Evolutionary conservation across 2,888 invertebrate species (phyloP), one percentile per base, ranked within the genome.

Genomic region (Drosophila affinis): DNA sequence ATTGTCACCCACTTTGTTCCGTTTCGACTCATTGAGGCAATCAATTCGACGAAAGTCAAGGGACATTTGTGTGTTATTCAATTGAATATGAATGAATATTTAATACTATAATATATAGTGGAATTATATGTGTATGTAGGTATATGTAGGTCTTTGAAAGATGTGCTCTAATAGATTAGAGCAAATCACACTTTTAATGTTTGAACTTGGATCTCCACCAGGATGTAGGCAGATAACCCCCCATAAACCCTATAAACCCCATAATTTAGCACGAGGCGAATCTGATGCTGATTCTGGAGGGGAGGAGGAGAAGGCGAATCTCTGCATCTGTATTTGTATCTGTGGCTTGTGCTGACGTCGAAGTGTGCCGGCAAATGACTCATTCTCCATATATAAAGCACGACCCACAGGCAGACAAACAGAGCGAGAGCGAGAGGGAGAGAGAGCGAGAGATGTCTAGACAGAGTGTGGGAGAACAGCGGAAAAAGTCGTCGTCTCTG

Each of bases 291-390:
- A 51, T 51, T 3, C 21, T 21, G 3, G 12, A 14, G 52, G 34
- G n/a, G 4, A 32, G 9, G 29, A 21, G 21, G 21, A 21, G 3
- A 3, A 21, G 21, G 21, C 9, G 29, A 29, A 29, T 29, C 29
- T 29, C 9, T 29, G 29, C 7, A 29, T 29, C 29, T 29, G 29
- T 24, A 24, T 24, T 1, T 24, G 24, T 24, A 9, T 44, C 47
- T 29, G 18, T 17, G 18, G 71, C 62, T 54, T 65, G 74, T 65
- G 32, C 49, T 58, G 57, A 55, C 60, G 67, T 29, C 72, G 53
- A 59, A 67, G 56, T 73, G 56, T 52, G 71, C 67, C 84, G 81
- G 81, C 62, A 75, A 77, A 53, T 79, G 83, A 79, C 54, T 79
- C 79, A 79, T 52, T 44, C 60, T 61, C 55, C 69, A 60, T 45